A percentile compares a stretch with the other conserved stretches of the same genome.
phyloP scores from a whole-genome alignment of 2,888 invertebrate genomes.

The Lasius fuliginosus region DNA sequence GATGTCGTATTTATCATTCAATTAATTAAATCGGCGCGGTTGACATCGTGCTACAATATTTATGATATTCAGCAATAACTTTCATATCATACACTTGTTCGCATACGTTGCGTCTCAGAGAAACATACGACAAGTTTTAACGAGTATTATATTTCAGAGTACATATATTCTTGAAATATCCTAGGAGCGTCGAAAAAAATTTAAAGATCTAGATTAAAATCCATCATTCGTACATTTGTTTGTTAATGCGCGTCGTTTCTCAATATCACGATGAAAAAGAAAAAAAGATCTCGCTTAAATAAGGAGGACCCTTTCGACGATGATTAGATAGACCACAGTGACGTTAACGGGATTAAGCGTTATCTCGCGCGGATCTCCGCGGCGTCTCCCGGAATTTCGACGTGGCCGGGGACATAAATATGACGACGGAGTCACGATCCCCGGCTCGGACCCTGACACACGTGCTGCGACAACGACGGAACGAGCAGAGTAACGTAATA shows the following conservation, averaged over 20 bases:
- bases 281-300: neutral
- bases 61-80: too few species aligned
- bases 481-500: conserved; percentile 74
- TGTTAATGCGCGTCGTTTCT: neutral
- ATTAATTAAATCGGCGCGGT: neutral
- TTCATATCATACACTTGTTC: too few species aligned
- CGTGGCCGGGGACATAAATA: conserved; percentile 78
- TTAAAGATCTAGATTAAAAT: neutral
- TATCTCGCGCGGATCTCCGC: conserved; percentile 57
- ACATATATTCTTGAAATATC: too few species aligned
- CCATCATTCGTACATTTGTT: too few species aligned
- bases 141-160: too few species aligned
- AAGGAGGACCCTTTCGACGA: neutral
- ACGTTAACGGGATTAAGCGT: conserved; percentile 26
- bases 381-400: conserved; percentile 62
- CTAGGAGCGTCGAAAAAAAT: too few species aligned
- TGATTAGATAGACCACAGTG: conserved; percentile 29
- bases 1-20: neutral
- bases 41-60: too few species aligned
- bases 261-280: neutral
- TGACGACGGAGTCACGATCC: conserved; percentile 81
- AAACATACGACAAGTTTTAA: too few species aligned
- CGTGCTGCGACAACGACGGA: conserved; percentile 63
- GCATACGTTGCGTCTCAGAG: too few species aligned
- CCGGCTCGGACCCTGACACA: conserved; percentile 52